A percentile compares a stretch with the other conserved stretches of the same genome.
Conservation (phyloP, 2,113 vertebrate species). For the Alexandromys fortis region DNA sequence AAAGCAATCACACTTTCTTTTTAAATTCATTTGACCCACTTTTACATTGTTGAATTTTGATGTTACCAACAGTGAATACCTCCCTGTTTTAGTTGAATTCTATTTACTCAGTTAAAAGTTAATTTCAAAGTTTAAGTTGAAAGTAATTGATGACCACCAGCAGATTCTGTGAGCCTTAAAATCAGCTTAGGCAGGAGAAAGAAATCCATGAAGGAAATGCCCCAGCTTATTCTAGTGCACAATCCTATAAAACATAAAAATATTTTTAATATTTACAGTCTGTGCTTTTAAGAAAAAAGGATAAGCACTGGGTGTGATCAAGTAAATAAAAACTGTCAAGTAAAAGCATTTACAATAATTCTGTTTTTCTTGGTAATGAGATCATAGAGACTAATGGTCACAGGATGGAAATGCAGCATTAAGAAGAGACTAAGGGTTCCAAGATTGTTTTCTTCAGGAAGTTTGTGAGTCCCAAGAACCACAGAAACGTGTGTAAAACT, state of each 20-base stretch:
- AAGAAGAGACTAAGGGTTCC: neutral
- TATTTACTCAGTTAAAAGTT: conserved; percentile 22
- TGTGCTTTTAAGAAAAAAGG: neutral
- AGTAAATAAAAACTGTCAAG: neutral
- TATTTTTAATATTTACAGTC: neutral
- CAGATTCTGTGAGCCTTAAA: neutral
- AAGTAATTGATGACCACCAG: conserved; percentile 32
- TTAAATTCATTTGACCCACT: neutral
- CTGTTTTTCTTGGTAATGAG: neutral
- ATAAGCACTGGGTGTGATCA: neutral
- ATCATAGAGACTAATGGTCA: neutral
- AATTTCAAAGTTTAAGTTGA: conserved; percentile 53
- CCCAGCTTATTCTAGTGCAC: neutral
- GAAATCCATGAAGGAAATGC: neutral
- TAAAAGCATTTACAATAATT: neutral
- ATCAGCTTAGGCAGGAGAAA: neutral
- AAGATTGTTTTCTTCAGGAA: neutral
- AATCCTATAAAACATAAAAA: conserved; percentile 43
- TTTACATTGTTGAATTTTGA: conserved; percentile 34
- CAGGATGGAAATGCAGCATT: neutral
- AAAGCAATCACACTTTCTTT: conserved; percentile 37
- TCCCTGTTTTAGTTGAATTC: conserved; percentile 16
- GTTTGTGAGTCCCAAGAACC: neutral
- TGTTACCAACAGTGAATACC: neutral
- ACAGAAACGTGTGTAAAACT: neutral